Base-by-base conservation (phyloP, 2,888 invertebrate genomes). In the Diarsia dahlii region DNA sequence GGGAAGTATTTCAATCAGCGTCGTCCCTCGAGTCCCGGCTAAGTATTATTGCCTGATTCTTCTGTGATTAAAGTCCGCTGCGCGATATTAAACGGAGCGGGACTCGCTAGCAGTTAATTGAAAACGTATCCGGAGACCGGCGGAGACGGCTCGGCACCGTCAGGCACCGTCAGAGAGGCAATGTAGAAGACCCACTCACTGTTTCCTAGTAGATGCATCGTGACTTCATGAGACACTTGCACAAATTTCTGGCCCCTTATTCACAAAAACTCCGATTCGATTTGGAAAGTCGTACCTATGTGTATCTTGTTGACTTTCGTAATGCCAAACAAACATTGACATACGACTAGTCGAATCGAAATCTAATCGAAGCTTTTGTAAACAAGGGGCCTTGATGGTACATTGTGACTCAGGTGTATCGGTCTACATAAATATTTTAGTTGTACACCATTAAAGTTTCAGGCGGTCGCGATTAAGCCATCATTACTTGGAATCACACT, bases 41-140 rank as follows among this genome's bases (percentile, higher is more conserved):
- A 79, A 85, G 84, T 85, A 88, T 80, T 85, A 88, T 83, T 84
- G 83, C 71, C 78, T 82, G 85, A 79, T 83, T 85, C 82, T 82
- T 79, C 80, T 79, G 77, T 80, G 85, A 88, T 83, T 87, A 87
- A 87, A 87, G 86, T 82, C 80, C 76, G 66, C 82, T 71, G 74
- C 70, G 76, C 85, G 76, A 79, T 84, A 87, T 86, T 81, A 82
- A 84, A 79, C 84, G 81, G 78, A 74, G 76, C 80, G 78, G 64
- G 70, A 67, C 67, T 64, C 74, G 76, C 71, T 71, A 74, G 63
- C 78, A 75, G 80, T 81, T 89, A 82, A 89, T 88, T 89, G 85
- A 80, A 88, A 88, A 88, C 74, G 79, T 84, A 87, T 87, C 85
- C 75, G 78, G 74, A 74, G 76, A 69, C 70, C 64, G 79, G 66